Evolutionary conservation across 37 sponge, comb jelly and placozoan genomes (phyloP).

Genomic region (Agelas oroides): DNA sequence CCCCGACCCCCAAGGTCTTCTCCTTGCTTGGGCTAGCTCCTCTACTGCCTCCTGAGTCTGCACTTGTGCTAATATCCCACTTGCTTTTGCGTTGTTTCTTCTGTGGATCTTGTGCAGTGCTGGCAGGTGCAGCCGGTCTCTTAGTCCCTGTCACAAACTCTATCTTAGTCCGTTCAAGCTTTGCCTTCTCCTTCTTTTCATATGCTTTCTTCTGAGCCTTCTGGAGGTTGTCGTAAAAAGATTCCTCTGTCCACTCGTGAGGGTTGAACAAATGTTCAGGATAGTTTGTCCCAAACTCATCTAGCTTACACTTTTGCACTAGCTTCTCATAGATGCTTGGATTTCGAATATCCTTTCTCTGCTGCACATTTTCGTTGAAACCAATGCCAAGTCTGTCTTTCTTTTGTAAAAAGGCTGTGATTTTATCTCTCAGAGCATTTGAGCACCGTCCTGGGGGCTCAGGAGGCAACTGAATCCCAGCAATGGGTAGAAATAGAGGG

Average conservation of each 20-base stretch:
- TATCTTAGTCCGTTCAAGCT: conserved; percentile 30
- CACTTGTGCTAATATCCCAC: conserved; percentile 49
- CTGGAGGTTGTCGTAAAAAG: conserved; percentile 55
- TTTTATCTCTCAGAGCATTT: conserved; percentile 46
- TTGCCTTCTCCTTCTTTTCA: conserved; percentile 77
- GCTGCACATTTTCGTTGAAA: conserved; percentile 47
- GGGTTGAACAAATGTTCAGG: conserved; percentile 70
- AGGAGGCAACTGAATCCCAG: conserved; percentile 17
- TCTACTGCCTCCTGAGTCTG: conserved; percentile 46
- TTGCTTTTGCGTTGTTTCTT: conserved; percentile 55
- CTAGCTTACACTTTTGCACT: conserved; percentile 55
- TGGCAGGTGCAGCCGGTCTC: conserved; percentile 8
- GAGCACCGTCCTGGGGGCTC: conserved; percentile 46
- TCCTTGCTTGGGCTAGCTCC: conserved; percentile 25
- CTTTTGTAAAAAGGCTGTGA: conserved; percentile 56
- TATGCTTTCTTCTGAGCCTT: conserved; percentile 69
- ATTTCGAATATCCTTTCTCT: conserved; percentile 81
- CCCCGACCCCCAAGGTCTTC: conserved; percentile 30
- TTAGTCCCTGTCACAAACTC: conserved; percentile 55
- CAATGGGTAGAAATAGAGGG: conserved; percentile 5
- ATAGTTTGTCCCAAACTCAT: conserved; percentile 85
- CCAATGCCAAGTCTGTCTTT: conserved; percentile 31
- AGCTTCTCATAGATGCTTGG: conserved; percentile 85
- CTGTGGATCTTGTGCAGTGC: not conserved
- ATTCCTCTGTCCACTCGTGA: conserved; percentile 67